These are phyloP conservation scores for Catocala nupta DNA, from an alignment of 2,888 invertebrate species.

Conservation along the genomic window DNA sequence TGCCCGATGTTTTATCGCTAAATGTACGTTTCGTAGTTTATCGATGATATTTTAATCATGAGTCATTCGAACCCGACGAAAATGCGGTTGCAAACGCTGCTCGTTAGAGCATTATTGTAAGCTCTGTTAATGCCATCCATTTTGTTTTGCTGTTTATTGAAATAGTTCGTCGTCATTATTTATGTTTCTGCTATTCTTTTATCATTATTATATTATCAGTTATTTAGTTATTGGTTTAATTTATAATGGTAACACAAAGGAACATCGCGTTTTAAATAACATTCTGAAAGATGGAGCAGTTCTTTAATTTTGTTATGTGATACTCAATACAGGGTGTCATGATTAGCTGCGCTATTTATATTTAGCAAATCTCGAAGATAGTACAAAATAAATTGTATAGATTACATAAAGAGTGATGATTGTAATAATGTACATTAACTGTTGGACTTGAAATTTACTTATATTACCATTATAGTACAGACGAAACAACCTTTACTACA, in stretches of 20 bases:
- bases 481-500: too few relatives aligned
- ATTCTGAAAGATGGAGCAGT: too few relatives aligned
- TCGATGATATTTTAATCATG: conserved; percentile 64
- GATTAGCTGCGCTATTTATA: too few relatives aligned
- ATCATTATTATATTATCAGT: background rate
- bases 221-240: background rate
- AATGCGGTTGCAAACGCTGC: conserved; percentile 57
- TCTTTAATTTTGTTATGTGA: too few relatives aligned
- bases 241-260: background rate
- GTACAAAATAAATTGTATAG: too few relatives aligned
- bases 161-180: conserved; percentile 35
- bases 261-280: background rate
- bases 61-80: conserved; percentile 54
- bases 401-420: too few relatives aligned
- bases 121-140: conserved; percentile 49
- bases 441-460: too few relatives aligned
- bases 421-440: too few relatives aligned
- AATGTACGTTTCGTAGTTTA: conserved; percentile 49
- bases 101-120: conserved; percentile 63
- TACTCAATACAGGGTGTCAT: too few relatives aligned
- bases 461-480: too few relatives aligned
- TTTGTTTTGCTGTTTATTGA: conserved; percentile 51
- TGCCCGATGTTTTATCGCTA: conserved; percentile 53
- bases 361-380: too few relatives aligned
- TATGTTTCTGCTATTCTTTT: conserved; percentile 27